Percentiles rank a stretch among this genome's conserved stretches.
These are phyloP conservation scores for Actinia tenebrosa DNA, from an alignment of 64 coral and sea anemone genomes.

Conservation along the genomic window DNA sequence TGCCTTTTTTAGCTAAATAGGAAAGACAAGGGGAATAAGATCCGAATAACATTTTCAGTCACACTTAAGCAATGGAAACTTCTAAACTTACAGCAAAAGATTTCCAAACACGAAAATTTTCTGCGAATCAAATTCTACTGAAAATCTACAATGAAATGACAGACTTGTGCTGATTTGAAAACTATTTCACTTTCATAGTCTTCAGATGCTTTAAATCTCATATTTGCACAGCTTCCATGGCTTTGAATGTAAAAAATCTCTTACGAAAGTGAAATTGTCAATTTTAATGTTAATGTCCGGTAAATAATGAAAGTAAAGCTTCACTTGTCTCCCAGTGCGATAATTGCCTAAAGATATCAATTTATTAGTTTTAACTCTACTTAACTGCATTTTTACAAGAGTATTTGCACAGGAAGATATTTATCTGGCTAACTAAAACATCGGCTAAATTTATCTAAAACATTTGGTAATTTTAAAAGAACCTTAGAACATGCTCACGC, in stretches of 20 bases:
- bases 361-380: constrained; percentile 5
- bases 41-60: too few relatives aligned
- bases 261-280: not conserved
- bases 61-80: not conserved
- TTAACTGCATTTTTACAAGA: not conserved
- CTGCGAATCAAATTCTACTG: not conserved
- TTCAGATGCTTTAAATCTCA: too few relatives aligned
- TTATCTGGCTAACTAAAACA: not conserved
- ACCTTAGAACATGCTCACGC: too few relatives aligned
- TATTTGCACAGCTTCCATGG: too few relatives aligned
- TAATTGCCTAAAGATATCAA: constrained; percentile 7
- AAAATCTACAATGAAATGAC: not conserved
- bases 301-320: not conserved
- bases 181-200: not conserved
- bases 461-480: not conserved
- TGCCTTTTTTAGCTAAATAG: not conserved
- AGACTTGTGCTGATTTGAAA: not conserved
- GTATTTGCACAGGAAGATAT: not conserved
- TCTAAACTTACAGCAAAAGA: not conserved
- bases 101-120: not conserved
- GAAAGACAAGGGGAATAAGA: not conserved
- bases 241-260: not conserved
- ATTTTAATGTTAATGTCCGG: constrained; percentile 9
- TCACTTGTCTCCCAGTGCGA: constrained; percentile 1
- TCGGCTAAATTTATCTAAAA: not conserved